phyloP scores from a whole-genome alignment of 1,140 invertebrate genomes.

The Cotesia chilonis region DNA sequence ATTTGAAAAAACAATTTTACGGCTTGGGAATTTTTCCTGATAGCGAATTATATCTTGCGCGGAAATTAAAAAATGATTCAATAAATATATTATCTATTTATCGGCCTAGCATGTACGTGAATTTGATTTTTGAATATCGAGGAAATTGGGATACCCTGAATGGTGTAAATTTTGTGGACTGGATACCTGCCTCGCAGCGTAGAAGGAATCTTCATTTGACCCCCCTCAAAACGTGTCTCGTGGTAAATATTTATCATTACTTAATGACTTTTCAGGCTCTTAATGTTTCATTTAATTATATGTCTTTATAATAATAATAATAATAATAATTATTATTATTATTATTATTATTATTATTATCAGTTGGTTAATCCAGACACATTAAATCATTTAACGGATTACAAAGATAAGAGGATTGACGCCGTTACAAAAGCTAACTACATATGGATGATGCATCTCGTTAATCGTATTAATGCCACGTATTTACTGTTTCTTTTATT shows the following conservation, averaged over 20 bases:
- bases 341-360: not conserved
- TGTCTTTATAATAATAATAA: not conserved
- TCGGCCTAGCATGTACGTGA: conserved; percentile 40
- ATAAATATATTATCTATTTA: conserved; percentile 47
- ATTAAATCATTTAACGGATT: conserved; percentile 70
- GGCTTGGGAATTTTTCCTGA: conserved; percentile 45
- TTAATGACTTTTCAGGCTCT: not conserved
- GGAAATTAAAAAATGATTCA: conserved; percentile 22
- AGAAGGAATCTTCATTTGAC: conserved; percentile 47
- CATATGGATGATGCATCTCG: conserved; percentile 66
- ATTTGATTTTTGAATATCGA: conserved; percentile 43
- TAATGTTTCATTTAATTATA: not conserved
- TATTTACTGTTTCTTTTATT: conserved; percentile 41
- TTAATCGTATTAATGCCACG: conserved; percentile 69
- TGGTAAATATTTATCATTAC: conserved; percentile 42
- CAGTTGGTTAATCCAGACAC: conserved; percentile 69
- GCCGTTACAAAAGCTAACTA: conserved; percentile 73
- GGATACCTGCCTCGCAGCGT: conserved; percentile 40
- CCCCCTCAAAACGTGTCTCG: conserved; percentile 48
- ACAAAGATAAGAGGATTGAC: conserved; percentile 69
- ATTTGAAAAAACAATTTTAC: conserved; percentile 35
- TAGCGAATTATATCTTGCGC: conserved; percentile 47
- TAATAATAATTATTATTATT: no score
- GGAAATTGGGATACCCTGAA: conserved; percentile 46
- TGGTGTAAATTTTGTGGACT: conserved; percentile 39